Evolutionary conservation across 2,797 vertebrate species (phyloP), one percentile per base, ranked within the genome.

Genomic region (Melanotaenia nigrans): DNA sequence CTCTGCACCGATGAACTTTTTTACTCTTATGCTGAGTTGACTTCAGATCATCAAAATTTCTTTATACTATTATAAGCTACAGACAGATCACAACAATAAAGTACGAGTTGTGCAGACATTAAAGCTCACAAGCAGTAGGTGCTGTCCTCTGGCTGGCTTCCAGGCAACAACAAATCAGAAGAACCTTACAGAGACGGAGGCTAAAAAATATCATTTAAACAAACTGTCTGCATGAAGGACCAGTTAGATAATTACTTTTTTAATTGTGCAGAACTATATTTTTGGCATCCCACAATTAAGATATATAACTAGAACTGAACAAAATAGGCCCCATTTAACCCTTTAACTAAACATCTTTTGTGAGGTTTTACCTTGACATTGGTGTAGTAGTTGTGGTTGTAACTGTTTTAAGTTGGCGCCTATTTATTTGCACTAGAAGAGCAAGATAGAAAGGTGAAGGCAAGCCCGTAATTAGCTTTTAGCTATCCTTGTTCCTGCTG

Each of bases 401-500:
- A 60, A 57, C 74, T 79, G 78, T 77, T 65, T 57, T 49, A n/a
- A 64, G 22, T 76, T 40, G 25, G 59, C 55, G 51, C 61, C 0
- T 8, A 45, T 45, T 45, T 20, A 45, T 45, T 45, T 45, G 2
- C n/a, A 18, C 5, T n/a, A 47, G n/a, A 47, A 47, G 7, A 10
- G 20, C 18, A 47, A 47, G 20, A 47, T 77, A 82, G 75, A 79
- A 82, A 75, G 75, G 58, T 53, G 55, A 72, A 85, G 86, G 85
- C 87, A 88, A 77, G 40, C 68, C 73, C 77, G 73, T 88, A 87
- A 87, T 86, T 76, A 81, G 73, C 47, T 42, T 24, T 76, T 77
- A 62, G 67, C 38, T 70, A 60, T 73, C 51, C 32, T 36, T 53
- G 53, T 78, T 81, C 71, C 49, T n/a, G 57, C 71, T 65, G 61